Evolutionary conservation across 1,140 invertebrate genomes (phyloP), one percentile per base, ranked within the genome.

Genomic region (Zaprionus taronus): DNA sequence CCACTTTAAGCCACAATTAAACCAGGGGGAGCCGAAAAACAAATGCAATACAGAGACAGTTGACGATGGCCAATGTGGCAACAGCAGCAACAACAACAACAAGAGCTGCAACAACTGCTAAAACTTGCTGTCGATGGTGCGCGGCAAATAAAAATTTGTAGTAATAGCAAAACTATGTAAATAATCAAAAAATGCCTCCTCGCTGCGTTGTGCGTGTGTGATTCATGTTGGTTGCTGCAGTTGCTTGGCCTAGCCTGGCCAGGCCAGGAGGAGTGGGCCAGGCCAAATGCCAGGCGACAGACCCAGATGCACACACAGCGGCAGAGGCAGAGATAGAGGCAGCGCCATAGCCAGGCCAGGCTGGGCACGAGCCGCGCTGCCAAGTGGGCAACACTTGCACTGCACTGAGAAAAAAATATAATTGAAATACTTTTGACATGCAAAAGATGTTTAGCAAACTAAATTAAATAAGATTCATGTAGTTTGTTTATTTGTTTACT

Each of bases 141-240:
- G 79, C 72, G 74, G 85, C 84, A 89, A 85, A 90, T 90, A 90
- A 90, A 90, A 90, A 90, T 91, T 90, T 90, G 85, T 90, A 90
- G 85, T 90, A 90, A 90, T 90, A 90, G 85, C 85, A 90, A 90
- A 90, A 90, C 85, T 90, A 90, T 90, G 85, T 90, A 90, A 90
- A 90, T 90, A 90, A 90, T 90, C 85, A 91, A 83, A 83, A 86
- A 83, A 80, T 71, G 41, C 68, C 72, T 75, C 67, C 66, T 75
- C 51, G 72, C 72, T 63, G 58, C 68, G 65, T 67, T 64, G 77
- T 90, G 82, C 85, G 85, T 90, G 86, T 82, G 86, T 90, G 85
- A 90, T 90, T 90, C 85, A 90, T 90, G 86, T 91, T 81, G 38
- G n/a, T 7, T 47, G n/a, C 61, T 72, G 56, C 57, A 67, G 77